phyloP scores from a whole-genome alignment of 2,113 vertebrate genomes.

The Serinus canaria region DNA sequence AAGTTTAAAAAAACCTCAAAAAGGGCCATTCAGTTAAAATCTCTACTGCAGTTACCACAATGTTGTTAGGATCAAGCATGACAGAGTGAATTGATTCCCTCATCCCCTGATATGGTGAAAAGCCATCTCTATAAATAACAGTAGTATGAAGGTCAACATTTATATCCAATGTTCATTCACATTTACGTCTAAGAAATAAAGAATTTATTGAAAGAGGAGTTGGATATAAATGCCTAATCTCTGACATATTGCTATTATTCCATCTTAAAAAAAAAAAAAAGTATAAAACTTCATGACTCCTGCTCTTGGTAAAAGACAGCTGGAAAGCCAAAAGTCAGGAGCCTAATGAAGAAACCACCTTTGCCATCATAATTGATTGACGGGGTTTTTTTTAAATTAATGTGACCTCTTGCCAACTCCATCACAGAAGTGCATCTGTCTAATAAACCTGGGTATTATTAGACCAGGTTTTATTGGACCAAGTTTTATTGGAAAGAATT shows the following conservation, averaged over 20 bases:
- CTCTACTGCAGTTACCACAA: not conserved
- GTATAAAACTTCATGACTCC: not conserved
- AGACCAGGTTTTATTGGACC: not conserved
- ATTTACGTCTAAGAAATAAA: not conserved
- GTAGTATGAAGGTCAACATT: constrained; percentile 23
- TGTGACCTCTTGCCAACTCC: not conserved
- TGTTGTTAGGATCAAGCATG: not conserved
- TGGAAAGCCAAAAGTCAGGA: not conserved
- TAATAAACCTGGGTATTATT: not conserved
- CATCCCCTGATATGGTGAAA: not conserved
- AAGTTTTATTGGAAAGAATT: not conserved
- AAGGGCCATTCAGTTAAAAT: not conserved
- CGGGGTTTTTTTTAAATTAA: not conserved
- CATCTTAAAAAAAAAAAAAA: not conserved
- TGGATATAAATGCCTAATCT: not conserved
- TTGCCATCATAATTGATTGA: not conserved
- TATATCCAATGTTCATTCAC: constrained; percentile 26
- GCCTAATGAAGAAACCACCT: not conserved
- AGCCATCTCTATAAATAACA: constrained; percentile 25
- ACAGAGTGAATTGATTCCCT: constrained; percentile 23
- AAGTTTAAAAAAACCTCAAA: not conserved
- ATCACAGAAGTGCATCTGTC: not conserved
- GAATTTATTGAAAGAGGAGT: constrained; percentile 4
- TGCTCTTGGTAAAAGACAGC: not conserved
- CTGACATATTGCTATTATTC: not conserved